phyloP scores from a whole-genome alignment of 2,113 vertebrate species.

The Rattus rattus region DNA sequence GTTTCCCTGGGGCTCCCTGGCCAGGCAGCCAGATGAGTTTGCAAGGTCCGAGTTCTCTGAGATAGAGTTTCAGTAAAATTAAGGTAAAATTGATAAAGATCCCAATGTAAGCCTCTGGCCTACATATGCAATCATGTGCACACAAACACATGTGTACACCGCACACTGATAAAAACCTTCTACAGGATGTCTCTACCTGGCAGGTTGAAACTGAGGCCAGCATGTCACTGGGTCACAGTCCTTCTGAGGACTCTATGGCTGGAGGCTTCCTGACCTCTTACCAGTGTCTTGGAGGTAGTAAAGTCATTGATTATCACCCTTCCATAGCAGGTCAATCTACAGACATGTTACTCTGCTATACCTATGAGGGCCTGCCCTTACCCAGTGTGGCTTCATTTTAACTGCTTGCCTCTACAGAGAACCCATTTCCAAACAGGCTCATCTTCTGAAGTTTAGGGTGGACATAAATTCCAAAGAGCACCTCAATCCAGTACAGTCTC shows the following conservation, averaged over 20 bases:
- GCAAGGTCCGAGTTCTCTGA: not conserved
- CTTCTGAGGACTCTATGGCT: not conserved
- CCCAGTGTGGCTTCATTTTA: not conserved
- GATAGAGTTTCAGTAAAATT: not conserved
- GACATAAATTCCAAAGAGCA: not conserved
- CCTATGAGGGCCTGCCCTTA: not conserved
- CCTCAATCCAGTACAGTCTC: not conserved
- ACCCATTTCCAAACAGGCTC: constrained; percentile 7
- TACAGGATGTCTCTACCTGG: not conserved
- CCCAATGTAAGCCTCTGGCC: not conserved
- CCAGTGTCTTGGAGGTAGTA: not conserved
- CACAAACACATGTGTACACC: not conserved
- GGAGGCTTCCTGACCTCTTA: not conserved
- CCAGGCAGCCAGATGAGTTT: not conserved
- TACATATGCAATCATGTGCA: not conserved
- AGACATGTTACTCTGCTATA: not conserved
- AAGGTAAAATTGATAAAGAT: not conserved
- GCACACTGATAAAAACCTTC: not conserved
- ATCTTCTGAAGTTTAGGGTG: not conserved
- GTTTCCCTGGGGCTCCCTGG: not conserved
- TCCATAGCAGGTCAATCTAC: not conserved
- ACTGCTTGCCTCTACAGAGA: not conserved
- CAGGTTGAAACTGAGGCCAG: not conserved
- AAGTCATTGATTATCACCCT: not conserved
- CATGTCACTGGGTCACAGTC: not conserved